Evolutionary conservation across 2,888 invertebrate species (phyloP), one percentile per base, ranked within the genome.

Genomic region (Luperina nickerlii): DNA sequence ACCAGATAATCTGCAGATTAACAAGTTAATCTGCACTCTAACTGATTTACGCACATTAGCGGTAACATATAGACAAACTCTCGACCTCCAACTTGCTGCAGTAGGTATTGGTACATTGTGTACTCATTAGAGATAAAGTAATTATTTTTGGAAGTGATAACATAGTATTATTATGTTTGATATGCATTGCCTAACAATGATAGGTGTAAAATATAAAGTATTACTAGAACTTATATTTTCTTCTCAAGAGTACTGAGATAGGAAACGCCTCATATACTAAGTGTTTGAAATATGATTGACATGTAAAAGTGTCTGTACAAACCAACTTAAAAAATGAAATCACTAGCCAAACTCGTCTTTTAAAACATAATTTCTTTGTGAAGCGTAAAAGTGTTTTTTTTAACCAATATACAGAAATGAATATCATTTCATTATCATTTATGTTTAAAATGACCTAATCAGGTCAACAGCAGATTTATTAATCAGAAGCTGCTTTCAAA

Each of bases 81-180:
- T 32, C 24, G 3, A 54, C 6, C 38, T 24, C 18, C 54, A 38
- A 54, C 1, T 4, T 8, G 13, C 13, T 32, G 20, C 20, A 69
- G 48, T 69, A 51, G 27, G 8, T 27, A 69, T 69, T 11, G 13
- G 32, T 15, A 69, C 24, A 32, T 32, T 54, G 32, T 38, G 27
- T 38, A 65, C n/a, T 32, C n/a, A 24, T 32, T 42, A n/a, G 18
- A 45, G 60, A 76, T 83, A 82, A 71, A 51, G 60, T 32, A n/a
- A 42, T 51, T 77, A 24, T 42, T 77, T 68, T 65, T 57, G n/a
- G 20, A 51, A 60, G 24, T 65, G 57, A 77, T 83, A 45, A 74
- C 20, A 38, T 38, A 69, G 45, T 20, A 66, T 32, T 18, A 63
- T 65, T 54, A 15, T 13, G 15, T 83, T 57, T 48, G 13, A 15